A percentile compares a stretch with the other conserved stretches of the same genome.
These are phyloP conservation scores for Plumapathes pennacea DNA, from an alignment of 92 coral and sea anemone genomes.

Conservation along the genomic window DNA sequence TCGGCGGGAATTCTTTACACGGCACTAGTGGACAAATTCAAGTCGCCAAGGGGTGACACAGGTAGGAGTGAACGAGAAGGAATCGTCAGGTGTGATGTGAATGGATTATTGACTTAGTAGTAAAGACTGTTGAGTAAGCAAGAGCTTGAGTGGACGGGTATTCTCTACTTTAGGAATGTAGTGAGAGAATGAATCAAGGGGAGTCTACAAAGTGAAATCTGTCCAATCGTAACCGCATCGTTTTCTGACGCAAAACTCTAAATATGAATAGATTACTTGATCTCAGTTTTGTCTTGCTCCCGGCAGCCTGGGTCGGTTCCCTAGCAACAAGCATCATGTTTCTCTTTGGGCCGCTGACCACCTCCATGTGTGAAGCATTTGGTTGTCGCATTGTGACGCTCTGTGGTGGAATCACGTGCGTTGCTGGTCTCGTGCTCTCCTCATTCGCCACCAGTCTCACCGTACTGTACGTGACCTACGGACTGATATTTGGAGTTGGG, in stretches of 20 bases:
- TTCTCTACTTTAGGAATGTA: neutral
- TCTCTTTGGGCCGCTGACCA: constrained; percentile 79
- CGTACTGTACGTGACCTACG: constrained; percentile 74
- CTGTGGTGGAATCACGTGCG: constrained; percentile 67
- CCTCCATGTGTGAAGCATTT: constrained; percentile 79
- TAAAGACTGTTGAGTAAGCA: neutral
- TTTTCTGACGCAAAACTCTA: no score
- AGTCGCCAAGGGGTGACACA: constrained; percentile 78
- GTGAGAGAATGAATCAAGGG: neutral
- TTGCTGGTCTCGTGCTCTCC: constrained; percentile 65
- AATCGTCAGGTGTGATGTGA: no score
- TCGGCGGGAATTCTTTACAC: constrained; percentile 85
- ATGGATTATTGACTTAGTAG: neutral
- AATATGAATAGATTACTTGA: no score
- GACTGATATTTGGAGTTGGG: constrained; percentile 83
- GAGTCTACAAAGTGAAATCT: no score
- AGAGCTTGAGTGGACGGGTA: neutral
- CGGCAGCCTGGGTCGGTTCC: constrained; percentile 83
- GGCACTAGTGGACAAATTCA: constrained; percentile 66
- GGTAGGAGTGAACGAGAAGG: constrained; percentile 55
- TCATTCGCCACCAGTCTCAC: constrained; percentile 75
- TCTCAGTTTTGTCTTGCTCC: no score
- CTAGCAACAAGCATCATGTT: constrained; percentile 91
- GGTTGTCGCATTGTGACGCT: constrained; percentile 85
- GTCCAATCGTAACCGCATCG: no score